These are phyloP conservation scores for Pammene fasciana DNA, from an alignment of 2,888 invertebrate genomes.

Conservation along the genomic window DNA sequence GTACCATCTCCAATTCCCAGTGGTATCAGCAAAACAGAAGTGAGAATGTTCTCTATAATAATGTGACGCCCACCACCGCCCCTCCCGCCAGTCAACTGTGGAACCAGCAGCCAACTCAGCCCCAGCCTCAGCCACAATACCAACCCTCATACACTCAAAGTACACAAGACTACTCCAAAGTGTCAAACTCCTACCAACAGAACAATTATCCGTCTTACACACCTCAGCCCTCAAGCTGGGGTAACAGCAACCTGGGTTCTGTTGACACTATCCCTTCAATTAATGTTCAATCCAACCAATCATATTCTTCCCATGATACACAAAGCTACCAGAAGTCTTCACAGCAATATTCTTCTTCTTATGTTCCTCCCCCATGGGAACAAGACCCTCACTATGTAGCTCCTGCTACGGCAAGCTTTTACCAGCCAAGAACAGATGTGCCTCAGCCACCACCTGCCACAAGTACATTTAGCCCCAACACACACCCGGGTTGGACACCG, in stretches of 20 bases:
- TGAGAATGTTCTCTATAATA: conserved; percentile 65
- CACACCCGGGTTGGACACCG: conserved; percentile 64
- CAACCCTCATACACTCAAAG: conserved; percentile 62
- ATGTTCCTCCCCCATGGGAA: conserved; percentile 80
- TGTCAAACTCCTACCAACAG: conserved; percentile 55
- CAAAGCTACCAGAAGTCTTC: conserved; percentile 66
- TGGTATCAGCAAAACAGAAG: conserved; percentile 73
- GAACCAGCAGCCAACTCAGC: conserved; percentile 48
- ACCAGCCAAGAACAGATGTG: conserved; percentile 50
- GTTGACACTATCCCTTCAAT: conserved; percentile 49
- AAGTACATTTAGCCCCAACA: conserved; percentile 52
- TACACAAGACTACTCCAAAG: conserved; percentile 56
- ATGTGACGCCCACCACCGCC: conserved; percentile 55
- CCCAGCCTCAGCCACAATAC: conserved; percentile 46
- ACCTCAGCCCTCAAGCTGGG: conserved; percentile 67
- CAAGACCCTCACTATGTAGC: conserved; percentile 69
- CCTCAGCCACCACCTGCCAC: conserved; percentile 53
- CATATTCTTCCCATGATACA: conserved; percentile 56
- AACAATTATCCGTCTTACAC: conserved; percentile 60
- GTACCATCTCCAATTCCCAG: conserved; percentile 73
- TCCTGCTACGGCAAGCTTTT: conserved; percentile 62
- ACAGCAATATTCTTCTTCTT: conserved; percentile 69
- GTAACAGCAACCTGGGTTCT: conserved; percentile 52
- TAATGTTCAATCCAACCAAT: conserved; percentile 60
- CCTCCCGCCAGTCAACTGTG: conserved; percentile 55